Base-by-base conservation (phyloP, 2,113 vertebrate species). In the Gobius niger region DNA sequence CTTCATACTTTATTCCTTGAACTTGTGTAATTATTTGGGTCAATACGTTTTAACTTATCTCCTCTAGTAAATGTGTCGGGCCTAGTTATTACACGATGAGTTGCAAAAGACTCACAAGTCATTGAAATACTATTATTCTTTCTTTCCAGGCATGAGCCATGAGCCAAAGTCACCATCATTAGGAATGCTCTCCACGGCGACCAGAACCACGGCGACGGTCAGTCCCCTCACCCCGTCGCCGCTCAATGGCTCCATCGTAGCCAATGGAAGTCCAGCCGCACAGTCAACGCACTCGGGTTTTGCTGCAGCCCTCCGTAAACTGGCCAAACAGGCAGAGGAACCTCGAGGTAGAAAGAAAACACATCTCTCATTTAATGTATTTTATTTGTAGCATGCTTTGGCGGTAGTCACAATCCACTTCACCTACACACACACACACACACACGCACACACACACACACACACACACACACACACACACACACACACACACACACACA, bases 161-260 rank as follows among this genome's bases (percentile, higher is more conserved):
- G 98, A 99, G 95, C 95, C 96, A 94, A 99, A 99, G 95, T 97
- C 97, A 85, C 96, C 96, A 94, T 98, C 97, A 57, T 91, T 99
- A 98, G 96, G 97, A 95, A 98, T 98, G 97, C 96, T 99, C 91
- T 99, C 98, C 88, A 96, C 97, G 4, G 95, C 96, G 79, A 97
- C 96, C 59, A 95, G 98, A 93, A 99, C 94, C 91, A 99, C 97
- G 5, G 98, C 97, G 91, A 98, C 97, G 81, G 97, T 99, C 90
- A 98, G 92, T 93, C 98, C 98, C 82, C 95, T 99, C 91, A 96
- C 96, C 88, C 96, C 96, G 68, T 97, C 97, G 8, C 96, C 97
- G 49, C 95, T 98, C 90, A 98, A 97, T 87, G 96, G 96, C 93
- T 95, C 96, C 87, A 93, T 98, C 87, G 96, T 98, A 88, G 94